These are phyloP conservation scores for Chelon auratus DNA, from an alignment of 2,797 vertebrate genomes.

Conservation along the genomic window DNA sequence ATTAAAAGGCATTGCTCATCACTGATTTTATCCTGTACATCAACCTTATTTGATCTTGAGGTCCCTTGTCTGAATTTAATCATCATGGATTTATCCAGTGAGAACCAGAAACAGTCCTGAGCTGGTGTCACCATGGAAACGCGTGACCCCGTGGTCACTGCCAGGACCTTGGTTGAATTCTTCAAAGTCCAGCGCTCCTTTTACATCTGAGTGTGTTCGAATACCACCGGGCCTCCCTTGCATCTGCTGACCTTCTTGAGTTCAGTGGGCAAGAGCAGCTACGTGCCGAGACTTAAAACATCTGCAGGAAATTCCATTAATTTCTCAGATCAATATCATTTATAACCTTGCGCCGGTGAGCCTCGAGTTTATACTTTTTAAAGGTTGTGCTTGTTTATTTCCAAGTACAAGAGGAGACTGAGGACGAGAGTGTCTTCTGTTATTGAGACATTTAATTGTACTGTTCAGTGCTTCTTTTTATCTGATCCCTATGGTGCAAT, in stretches of 20 bases:
- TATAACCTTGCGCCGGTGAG: neutral
- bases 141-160: conserved; percentile 45
- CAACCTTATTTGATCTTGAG: neutral
- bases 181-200: conserved; percentile 45
- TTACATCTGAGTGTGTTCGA: conserved; percentile 54
- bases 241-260: conserved; percentile 55
- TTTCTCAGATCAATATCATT: conserved; percentile 35
- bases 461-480: neutral
- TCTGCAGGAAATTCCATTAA: conserved; percentile 36
- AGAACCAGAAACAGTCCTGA: conserved; percentile 3
- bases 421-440: too few relatives aligned
- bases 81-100: neutral
- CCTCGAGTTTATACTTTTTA: neutral
- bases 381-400: neutral
- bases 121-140: conserved; percentile 30
- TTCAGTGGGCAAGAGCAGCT: conserved; percentile 47
- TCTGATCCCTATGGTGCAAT: neutral
- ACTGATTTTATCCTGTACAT: neutral
- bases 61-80: neutral
- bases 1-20: neutral
- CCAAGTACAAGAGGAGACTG: neutral
- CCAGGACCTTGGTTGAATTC: conserved; percentile 59
- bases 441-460: neutral
- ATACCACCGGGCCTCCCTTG: conserved; percentile 48
- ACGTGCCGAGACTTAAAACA: conserved; percentile 42